phyloP scores from a whole-genome alignment of 2,888 invertebrate genomes.

The Zelleria hepariella region DNA sequence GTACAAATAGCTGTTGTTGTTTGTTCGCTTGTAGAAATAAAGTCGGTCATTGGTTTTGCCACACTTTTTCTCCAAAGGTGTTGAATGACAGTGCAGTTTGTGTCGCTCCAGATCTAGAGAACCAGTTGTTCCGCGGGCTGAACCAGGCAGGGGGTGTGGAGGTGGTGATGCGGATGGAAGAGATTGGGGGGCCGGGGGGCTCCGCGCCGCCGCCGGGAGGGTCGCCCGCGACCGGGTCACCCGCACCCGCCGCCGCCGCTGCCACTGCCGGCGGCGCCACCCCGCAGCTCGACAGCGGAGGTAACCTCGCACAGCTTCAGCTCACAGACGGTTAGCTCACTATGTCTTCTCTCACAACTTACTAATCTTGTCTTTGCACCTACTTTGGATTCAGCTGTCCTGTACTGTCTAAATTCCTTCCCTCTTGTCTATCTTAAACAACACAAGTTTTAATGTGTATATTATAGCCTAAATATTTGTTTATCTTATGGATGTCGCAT shows the following conservation, averaged over 20 bases:
- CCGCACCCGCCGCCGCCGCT: not conserved
- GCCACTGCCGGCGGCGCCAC: not conserved
- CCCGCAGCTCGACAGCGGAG: not conserved
- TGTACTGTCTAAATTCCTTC: no score
- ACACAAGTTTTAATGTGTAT: no score
- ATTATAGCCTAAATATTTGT: no score
- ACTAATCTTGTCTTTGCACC: not conserved
- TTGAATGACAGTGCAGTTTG: not conserved
- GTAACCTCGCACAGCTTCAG: not conserved
- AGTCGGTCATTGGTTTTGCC: not conserved
- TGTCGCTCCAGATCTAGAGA: slow-evolving; percentile 41
- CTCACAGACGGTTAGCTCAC: not conserved
- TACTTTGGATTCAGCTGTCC: not conserved
- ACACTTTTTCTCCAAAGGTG: not conserved
- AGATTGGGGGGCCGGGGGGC: slow-evolving; percentile 18
- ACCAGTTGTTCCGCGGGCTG: slow-evolving; percentile 33
- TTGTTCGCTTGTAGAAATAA: no score
- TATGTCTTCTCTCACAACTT: no score
- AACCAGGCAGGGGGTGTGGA: slow-evolving; percentile 36
- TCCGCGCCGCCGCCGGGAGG: not conserved
- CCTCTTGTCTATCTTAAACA: no score
- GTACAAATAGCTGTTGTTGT: no score
- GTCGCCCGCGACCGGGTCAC: not conserved
- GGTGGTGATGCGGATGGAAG: slow-evolving; percentile 53
- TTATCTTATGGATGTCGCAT: no score